Conservation (phyloP, 1,140 invertebrate species). For the Drosophila sechellia region DNA sequence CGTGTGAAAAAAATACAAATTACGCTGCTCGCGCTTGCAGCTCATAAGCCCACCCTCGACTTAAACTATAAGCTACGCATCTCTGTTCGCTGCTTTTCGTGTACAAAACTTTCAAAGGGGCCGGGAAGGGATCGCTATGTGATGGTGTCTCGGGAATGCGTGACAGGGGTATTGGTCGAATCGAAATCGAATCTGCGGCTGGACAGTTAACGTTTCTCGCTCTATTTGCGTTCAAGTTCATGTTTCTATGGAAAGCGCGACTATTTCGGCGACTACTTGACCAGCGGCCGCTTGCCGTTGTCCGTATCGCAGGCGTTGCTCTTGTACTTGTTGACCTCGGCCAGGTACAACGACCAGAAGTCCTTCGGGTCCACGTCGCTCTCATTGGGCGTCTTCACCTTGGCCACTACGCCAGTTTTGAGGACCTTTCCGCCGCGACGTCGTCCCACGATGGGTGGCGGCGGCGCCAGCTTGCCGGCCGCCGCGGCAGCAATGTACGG, state of each 20-base stretch:
- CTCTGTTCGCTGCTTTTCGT: background rate
- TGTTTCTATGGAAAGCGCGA: conserved; percentile 8
- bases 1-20: conserved; percentile 24
- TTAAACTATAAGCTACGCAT: conserved; percentile 8
- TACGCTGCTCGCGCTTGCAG: conserved; percentile 21
- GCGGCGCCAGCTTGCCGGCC: conserved; percentile 62
- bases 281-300: conserved; percentile 94
- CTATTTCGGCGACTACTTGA: conserved; percentile 89
- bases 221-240: conserved; percentile 59
- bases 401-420: conserved; percentile 95
- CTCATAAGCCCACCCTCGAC: conserved; percentile 2
- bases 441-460: conserved; percentile 88
- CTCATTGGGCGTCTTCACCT: conserved; percentile 88
- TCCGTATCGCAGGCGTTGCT: conserved; percentile 96
- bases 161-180: background rate
- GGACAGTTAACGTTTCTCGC: conserved; percentile 9
- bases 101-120: conserved; percentile 4
- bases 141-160: background rate
- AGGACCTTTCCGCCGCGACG: conserved; percentile 93
- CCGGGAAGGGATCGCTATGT: background rate
- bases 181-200: background rate
- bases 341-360: conserved; percentile 96
- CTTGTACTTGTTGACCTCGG: conserved; percentile 96
- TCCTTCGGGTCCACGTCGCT: conserved; percentile 90
- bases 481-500: conserved; percentile 85